A percentile compares a stretch with the other conserved stretches of the same genome.
Evolutionary conservation across 2,888 invertebrate genomes (phyloP).

Genomic region (Erannis defoliaria): DNA sequence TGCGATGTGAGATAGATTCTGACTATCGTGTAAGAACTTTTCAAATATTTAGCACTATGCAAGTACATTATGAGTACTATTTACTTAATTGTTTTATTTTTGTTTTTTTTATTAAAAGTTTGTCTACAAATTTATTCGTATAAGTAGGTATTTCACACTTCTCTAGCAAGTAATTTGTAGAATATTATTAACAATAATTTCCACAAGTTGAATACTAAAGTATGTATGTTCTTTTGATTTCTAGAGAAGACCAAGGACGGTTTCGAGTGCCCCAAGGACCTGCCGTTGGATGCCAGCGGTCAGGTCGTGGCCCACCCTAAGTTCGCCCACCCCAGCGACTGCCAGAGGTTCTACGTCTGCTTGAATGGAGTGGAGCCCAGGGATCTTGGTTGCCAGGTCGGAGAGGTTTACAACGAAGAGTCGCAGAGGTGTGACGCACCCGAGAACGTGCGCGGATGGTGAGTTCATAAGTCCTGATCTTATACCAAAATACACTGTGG

Average conservation of each 20-base stretch:
- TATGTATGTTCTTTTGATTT: conserved; percentile 46
- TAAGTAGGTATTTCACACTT: too few species aligned
- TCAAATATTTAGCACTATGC: too few species aligned
- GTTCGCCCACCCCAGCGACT: conserved; percentile 94
- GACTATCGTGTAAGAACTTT: too few species aligned
- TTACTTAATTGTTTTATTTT: too few species aligned
- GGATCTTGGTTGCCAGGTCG: conserved; percentile 94
- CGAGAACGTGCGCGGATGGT: conserved; percentile 97
- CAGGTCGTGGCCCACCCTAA: conserved; percentile 93
- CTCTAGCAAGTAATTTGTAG: too few species aligned
- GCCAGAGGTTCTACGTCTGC: conserved; percentile 97
- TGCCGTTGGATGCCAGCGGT: conserved; percentile 88
- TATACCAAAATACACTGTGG: too few species aligned
- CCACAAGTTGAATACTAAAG: neutral
- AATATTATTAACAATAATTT: too few species aligned
- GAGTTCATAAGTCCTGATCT: conserved; percentile 58
- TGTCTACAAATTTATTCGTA: too few species aligned
- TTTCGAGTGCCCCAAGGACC: conserved; percentile 93
- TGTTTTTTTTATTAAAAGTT: too few species aligned
- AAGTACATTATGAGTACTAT: too few species aligned
- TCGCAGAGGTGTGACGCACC: conserved; percentile 94
- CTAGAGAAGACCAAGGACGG: conserved; percentile 93
- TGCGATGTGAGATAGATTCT: too few species aligned
- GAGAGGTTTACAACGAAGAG: conserved; percentile 96
- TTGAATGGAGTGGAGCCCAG: conserved; percentile 95